Conservation (phyloP, 2,888 invertebrate species). For the Drosophila neotestacea region DNA sequence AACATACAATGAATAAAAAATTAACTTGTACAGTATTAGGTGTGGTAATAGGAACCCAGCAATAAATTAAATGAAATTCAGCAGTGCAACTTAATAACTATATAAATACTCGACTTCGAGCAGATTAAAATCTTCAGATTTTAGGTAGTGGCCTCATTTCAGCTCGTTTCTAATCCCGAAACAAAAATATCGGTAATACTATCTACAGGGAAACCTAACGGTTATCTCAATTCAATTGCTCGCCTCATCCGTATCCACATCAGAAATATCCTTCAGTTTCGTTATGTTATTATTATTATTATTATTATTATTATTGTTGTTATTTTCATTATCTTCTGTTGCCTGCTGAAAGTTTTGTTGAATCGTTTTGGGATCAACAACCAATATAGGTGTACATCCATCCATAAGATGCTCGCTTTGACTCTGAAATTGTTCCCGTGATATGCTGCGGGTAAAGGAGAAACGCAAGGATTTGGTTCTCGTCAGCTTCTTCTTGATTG, state of each 20-base stretch:
- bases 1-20: slow-evolving; percentile 42
- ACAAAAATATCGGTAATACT: slow-evolving; percentile 57
- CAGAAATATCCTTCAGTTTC: slow-evolving; percentile 82
- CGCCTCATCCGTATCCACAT: slow-evolving; percentile 84
- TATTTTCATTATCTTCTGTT: slow-evolving; percentile 64
- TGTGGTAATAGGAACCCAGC: slow-evolving; percentile 53
- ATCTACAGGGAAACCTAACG: slow-evolving; percentile 26
- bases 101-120: slow-evolving; percentile 55
- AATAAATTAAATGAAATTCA: slow-evolving; percentile 61
- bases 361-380: slow-evolving; percentile 83
- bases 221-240: slow-evolving; percentile 76
- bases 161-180: slow-evolving; percentile 46
- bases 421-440: slow-evolving; percentile 84
- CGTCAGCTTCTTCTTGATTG: slow-evolving; percentile 84
- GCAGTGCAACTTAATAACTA: slow-evolving; percentile 54
- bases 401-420: slow-evolving; percentile 85
- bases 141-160: slow-evolving; percentile 66
- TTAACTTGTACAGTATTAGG: slow-evolving; percentile 29
- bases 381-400: slow-evolving; percentile 85
- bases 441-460: slow-evolving; percentile 85
- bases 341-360: slow-evolving; percentile 83
- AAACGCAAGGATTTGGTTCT: slow-evolving; percentile 84
- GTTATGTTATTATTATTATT: slow-evolving; percentile 67
- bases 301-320: slow-evolving; percentile 61
- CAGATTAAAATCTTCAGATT: slow-evolving; percentile 47